Evolutionary conservation across 2,113 vertebrate species (phyloP), one percentile per base, ranked within the genome.

Genomic region (Tylochromis polylepis): DNA sequence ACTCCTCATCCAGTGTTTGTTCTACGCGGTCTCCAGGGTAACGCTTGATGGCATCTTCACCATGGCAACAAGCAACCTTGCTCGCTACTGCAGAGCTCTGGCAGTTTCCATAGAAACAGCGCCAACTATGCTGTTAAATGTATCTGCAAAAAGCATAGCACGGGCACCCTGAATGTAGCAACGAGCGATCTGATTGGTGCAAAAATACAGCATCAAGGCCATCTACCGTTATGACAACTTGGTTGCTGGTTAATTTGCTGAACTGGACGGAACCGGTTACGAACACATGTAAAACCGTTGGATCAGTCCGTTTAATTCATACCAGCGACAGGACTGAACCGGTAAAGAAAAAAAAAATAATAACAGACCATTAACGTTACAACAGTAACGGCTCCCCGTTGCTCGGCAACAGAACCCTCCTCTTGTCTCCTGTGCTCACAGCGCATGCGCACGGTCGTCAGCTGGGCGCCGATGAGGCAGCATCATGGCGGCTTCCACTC

Each of bases 401-500:
- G 92, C 95, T 51, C 31, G 59, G 95, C 27, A 91, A 96, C 96
- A 79, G 81, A 86, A 16, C 60, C 83, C 87, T 0, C 83, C 91
- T 81, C 56, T 67, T 27, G 1, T 29, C 29, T 7, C 34, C 9
- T 2, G 4, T 11, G 9, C 41, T 2, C 2, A 7, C 6, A n/a
- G 91, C 95, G 95, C 96, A 93, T 93, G 96, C 93, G 88, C 85
- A 11, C 3, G 1, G 1, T 5, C 5, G 83, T 85, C 91, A 92
- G 88, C 87, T 89, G 85, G 59, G 82, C 34, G 1, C 29, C n/a
- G 12, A 62, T 72, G 11, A 86, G 58, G 22, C 18, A 58, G 59
- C 88, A 92, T 93, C 93, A 97, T 97, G 96, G 96, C 96, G 93
- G 95, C 96, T 85, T 93, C 96, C 96, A 93, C 81, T 62, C 29